Conservation (phyloP, 2,113 vertebrate species). For the Hepsetus odoe region DNA sequence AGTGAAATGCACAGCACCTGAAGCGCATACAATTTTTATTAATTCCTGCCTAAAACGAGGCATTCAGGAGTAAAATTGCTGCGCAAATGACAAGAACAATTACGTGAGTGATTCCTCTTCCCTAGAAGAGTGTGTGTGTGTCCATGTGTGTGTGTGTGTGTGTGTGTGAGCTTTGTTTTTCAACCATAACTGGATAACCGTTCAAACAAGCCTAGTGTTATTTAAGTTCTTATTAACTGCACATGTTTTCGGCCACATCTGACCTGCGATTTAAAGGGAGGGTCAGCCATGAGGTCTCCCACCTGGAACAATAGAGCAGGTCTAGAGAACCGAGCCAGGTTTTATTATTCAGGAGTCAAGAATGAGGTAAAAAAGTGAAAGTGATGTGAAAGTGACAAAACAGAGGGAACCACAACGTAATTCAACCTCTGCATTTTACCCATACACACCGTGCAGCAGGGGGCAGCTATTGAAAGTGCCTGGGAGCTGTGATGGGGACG, state of each 20-base stretch:
- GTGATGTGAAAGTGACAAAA: too few relatives aligned
- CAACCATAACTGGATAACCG: constrained; percentile 67
- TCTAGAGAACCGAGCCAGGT: not conserved
- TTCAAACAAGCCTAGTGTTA: constrained; percentile 66
- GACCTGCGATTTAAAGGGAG: constrained; percentile 58
- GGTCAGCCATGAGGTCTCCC: constrained; percentile 36
- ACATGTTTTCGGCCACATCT: constrained; percentile 63
- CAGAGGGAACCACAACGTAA: too few relatives aligned
- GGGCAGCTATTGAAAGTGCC: too few relatives aligned
- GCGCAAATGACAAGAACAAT: constrained; percentile 78
- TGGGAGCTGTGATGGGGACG: too few relatives aligned
- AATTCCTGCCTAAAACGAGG: constrained; percentile 93
- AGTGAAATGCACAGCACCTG: constrained; percentile 83
- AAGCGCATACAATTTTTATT: constrained; percentile 91
- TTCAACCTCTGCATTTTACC: too few relatives aligned
- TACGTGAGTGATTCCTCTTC: constrained; percentile 75
- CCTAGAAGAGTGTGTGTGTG: constrained; percentile 60
- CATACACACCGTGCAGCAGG: too few relatives aligned
- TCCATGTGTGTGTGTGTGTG: constrained; percentile 44
- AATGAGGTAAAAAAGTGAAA: too few relatives aligned
- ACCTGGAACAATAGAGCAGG: not conserved
- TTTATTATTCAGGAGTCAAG: not conserved
- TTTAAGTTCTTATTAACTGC: constrained; percentile 56
- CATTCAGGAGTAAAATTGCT: constrained; percentile 81
- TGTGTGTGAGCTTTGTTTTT: constrained; percentile 55